Base-by-base conservation (phyloP, 1,140 invertebrate species). In the Drosophila ohnishii region DNA sequence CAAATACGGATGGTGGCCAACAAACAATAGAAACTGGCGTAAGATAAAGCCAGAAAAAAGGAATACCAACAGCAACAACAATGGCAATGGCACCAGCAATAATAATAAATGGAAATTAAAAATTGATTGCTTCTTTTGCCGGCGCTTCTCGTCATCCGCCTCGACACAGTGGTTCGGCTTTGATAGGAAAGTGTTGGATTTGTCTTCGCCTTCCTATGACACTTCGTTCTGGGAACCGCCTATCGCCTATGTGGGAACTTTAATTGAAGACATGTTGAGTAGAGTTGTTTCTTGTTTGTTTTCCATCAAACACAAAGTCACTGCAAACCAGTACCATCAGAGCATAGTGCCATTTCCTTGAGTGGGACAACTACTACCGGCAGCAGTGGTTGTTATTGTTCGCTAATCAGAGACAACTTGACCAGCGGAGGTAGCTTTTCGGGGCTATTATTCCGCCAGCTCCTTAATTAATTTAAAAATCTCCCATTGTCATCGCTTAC, bases 401-500 rank as follows among this genome's bases (percentile, higher is more conserved):
- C 87, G 55, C 90, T 90, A 83, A 77, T 90, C 92, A 92, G 75
- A 55, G 81, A 86, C 70, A 84, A 83, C 59, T 78, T 65, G 82
- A 72, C 56, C 75, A 50, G 34, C 66, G 75, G 63, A 40, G 66
- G 40, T 71, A 30, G 28, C 65, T 70, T 48, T 71, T 70, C 2
- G 35, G 40, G 42, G 65, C 67, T 45, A 37, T 55, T 55, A 58
- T 70, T 40, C 25, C 51, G 25, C 30, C 0, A 71, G 42, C 55
- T 58, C 48, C 53, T 71, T 72, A 59, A 72, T 72, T 71, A 72
- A 72, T 72, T 72, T 71, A 72, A 71, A 53, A 72, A 72, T 72
- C 66, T 72, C 22, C 35, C 69, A 71, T 72, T 70, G 67, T 58
- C 67, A 71, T 70, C 67, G 65, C 9, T 32, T 13, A 14, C 64